Conservation (phyloP, 2,113 vertebrate genomes). For the Actenoides hombroni region DNA sequence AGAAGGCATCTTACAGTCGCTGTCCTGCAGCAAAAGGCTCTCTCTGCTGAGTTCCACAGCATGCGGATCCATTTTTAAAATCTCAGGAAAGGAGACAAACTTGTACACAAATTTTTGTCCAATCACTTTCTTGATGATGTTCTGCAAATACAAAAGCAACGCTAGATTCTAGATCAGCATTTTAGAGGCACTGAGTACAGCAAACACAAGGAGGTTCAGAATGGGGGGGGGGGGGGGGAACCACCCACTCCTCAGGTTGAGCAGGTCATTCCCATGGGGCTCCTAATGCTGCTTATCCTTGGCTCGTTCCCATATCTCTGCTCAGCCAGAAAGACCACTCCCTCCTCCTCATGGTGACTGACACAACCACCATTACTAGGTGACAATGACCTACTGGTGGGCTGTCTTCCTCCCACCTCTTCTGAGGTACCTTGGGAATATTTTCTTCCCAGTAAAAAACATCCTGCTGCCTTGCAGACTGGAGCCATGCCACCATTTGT, state of each 20-base stretch:
- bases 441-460: background rate
- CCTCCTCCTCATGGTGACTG: background rate
- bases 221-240: background rate
- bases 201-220: background rate
- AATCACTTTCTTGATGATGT: constrained; percentile 98
- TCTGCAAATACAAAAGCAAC: constrained; percentile 78
- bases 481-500: rapidly evolving
- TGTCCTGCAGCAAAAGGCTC: constrained; percentile 83
- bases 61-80: constrained; percentile 94
- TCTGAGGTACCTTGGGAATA: background rate
- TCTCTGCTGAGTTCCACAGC: constrained; percentile 87
- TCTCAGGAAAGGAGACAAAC: constrained; percentile 96
- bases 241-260: background rate
- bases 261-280: background rate
- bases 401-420: background rate
- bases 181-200: background rate
- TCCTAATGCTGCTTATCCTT: background rate
- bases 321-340: background rate
- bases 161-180: background rate
- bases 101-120: constrained; percentile 98
- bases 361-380: background rate
- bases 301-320: background rate
- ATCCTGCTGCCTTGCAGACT: background rate
- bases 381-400: background rate
- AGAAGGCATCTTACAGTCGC: constrained; percentile 74